Conservation (phyloP, 1,140 invertebrate species). For the Drosophila hydei region DNA sequence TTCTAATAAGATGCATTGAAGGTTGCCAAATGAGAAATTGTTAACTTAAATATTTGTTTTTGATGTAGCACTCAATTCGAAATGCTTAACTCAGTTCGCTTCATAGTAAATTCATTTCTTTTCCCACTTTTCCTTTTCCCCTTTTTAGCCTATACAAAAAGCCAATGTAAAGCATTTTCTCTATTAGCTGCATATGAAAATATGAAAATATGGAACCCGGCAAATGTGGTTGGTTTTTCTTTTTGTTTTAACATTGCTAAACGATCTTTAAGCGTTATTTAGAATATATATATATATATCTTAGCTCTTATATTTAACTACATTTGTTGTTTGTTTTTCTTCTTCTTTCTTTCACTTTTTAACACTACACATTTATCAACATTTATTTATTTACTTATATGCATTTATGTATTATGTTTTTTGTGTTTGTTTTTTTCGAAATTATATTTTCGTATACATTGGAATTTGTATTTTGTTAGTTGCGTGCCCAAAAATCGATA, state of each 20-base stretch:
- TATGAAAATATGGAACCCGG: constrained; percentile 45
- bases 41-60: constrained; percentile 4
- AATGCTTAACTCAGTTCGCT: constrained; percentile 34
- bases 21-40: not conserved
- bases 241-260: constrained; percentile 32
- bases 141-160: constrained; percentile 34
- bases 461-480: constrained; percentile 41
- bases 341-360: constrained; percentile 49
- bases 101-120: constrained; percentile 26
- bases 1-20: not conserved
- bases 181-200: constrained; percentile 42
- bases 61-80: not conserved
- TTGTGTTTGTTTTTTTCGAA: constrained; percentile 24
- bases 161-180: constrained; percentile 45
- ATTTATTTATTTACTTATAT: constrained; percentile 62
- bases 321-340: constrained; percentile 33
- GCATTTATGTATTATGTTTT: constrained; percentile 53
- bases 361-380: constrained; percentile 82
- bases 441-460: constrained; percentile 66
- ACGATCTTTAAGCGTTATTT: constrained; percentile 55
- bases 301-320: constrained; percentile 46
- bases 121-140: not conserved
- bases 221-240: constrained; percentile 15
- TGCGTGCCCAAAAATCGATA: constrained; percentile 48
- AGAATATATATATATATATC: constrained; percentile 36